Conservation (phyloP, 2,888 invertebrate species). For the Drosophila helvetica region DNA sequence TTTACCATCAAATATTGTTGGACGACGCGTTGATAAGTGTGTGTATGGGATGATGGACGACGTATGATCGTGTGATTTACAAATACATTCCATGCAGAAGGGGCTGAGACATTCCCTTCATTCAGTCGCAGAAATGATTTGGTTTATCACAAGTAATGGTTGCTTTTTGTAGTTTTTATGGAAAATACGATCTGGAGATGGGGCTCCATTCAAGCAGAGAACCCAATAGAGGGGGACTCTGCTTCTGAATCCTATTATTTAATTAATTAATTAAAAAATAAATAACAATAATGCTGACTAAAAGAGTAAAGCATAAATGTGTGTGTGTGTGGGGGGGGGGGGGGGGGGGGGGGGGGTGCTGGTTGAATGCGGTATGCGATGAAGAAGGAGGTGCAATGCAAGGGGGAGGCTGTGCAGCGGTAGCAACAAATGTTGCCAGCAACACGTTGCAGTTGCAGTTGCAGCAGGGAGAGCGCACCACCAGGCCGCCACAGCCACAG, state of each 20-base stretch:
- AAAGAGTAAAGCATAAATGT: slow-evolving; percentile 38
- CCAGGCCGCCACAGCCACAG: slow-evolving; percentile 10
- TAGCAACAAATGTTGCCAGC: slow-evolving; percentile 66
- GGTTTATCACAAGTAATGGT: slow-evolving; percentile 61
- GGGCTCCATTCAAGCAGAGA: slow-evolving; percentile 4
- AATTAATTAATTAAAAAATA: slow-evolving; percentile 63
- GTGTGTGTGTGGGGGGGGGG: slow-evolving; percentile 8
- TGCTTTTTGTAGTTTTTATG: slow-evolving; percentile 14
- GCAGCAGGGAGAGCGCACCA: slow-evolving; percentile 10
- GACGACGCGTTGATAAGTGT: slow-evolving; percentile 65
- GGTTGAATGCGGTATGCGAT: slow-evolving; percentile 16
- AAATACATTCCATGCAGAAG: slow-evolving; percentile 26
- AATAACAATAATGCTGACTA: slow-evolving; percentile 69
- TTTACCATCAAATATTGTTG: slow-evolving; percentile 62
- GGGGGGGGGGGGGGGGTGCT: slow-evolving; percentile 5
- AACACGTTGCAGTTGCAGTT: slow-evolving; percentile 63
- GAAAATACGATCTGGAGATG: slow-evolving; percentile 22
- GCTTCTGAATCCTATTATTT: slow-evolving; percentile 7
- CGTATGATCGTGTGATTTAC: slow-evolving; percentile 22
- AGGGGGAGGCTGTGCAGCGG: slow-evolving; percentile 6
- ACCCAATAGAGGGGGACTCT: slow-evolving; percentile 5
- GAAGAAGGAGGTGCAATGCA: slow-evolving; percentile 25
- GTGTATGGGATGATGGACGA: slow-evolving; percentile 11
- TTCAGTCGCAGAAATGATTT: slow-evolving; percentile 51
- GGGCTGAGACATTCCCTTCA: not conserved